These are phyloP conservation scores for Lucinisca nassula DNA, from an alignment of 2,888 invertebrate genomes.

Conservation along the genomic window DNA sequence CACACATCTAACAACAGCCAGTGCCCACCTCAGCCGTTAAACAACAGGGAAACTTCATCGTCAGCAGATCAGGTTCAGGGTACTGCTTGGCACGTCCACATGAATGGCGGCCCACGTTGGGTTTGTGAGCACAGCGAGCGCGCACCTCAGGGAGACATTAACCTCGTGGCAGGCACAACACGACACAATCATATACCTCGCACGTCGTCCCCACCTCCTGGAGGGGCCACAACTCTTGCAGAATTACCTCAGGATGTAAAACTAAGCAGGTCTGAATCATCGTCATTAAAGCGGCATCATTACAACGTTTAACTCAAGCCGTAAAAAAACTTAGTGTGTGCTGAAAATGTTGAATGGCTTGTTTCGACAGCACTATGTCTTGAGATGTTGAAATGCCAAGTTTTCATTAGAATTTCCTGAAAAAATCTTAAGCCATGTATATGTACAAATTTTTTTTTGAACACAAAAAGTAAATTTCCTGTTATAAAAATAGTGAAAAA, in stretches of 20 bases:
- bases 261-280: conserved; percentile 16
- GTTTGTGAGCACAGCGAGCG: conserved; percentile 13
- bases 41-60: neutral
- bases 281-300: conserved; percentile 39
- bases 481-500: no score
- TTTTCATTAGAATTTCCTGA: no score
- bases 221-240: conserved; percentile 45
- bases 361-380: no score
- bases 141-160: conserved; percentile 59
- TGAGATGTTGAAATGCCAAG: no score
- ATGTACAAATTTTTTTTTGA: no score
- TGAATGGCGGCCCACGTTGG: conserved; percentile 45
- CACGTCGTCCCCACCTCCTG: conserved; percentile 30
- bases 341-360: no score
- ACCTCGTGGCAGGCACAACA: conserved; percentile 34
- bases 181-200: conserved; percentile 62
- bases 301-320: conserved; percentile 58
- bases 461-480: no score
- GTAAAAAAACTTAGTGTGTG: no score
- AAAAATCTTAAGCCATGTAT: no score
- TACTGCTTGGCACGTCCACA: conserved; percentile 12
- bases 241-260: conserved; percentile 65
- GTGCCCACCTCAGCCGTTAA: neutral
- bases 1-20: conserved; percentile 11
- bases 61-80: neutral